These are phyloP conservation scores for Siniperca undulata DNA, from an alignment of 2,797 vertebrate genomes.

Conservation along the genomic window DNA sequence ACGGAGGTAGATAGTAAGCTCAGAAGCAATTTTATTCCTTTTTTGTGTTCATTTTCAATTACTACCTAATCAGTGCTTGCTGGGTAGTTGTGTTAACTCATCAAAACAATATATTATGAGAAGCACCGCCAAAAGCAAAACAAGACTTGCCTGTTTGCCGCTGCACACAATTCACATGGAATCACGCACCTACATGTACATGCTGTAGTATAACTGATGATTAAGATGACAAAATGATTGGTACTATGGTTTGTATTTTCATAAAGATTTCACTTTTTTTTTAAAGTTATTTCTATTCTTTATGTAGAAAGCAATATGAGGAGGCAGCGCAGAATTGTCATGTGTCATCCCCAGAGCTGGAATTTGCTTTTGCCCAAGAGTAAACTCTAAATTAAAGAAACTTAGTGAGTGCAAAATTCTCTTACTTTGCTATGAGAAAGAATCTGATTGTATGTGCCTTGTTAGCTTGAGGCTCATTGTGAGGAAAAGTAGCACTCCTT, in stretches of 20 bases:
- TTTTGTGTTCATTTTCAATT: slow-evolving; percentile 45
- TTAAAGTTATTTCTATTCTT: not conserved
- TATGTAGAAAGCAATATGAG: not conserved
- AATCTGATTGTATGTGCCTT: not conserved
- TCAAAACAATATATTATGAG: slow-evolving; percentile 39
- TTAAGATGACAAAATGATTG: not conserved
- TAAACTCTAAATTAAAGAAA: not conserved
- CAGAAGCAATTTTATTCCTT: slow-evolving; percentile 1
- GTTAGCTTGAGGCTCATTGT: not conserved
- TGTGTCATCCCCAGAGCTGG: not conserved
- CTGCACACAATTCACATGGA: slow-evolving; percentile 2
- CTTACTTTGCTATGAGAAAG: not conserved
- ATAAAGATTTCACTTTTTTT: not conserved
- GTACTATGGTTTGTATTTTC: not conserved
- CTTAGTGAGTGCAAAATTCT: not conserved
- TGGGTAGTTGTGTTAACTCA: slow-evolving; percentile 34
- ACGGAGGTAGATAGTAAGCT: not conserved
- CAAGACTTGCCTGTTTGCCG: not conserved
- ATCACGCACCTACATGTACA: not conserved
- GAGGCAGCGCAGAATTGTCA: not conserved
- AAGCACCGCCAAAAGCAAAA: not conserved
- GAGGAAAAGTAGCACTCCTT: not conserved
- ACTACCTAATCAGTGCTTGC: slow-evolving; percentile 37
- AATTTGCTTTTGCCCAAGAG: not conserved
- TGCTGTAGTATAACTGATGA: not conserved